Evolutionary conservation across 2,113 vertebrate species (phyloP), one percentile per base, ranked within the genome.

Genomic region (Actenoides hombroni): DNA sequence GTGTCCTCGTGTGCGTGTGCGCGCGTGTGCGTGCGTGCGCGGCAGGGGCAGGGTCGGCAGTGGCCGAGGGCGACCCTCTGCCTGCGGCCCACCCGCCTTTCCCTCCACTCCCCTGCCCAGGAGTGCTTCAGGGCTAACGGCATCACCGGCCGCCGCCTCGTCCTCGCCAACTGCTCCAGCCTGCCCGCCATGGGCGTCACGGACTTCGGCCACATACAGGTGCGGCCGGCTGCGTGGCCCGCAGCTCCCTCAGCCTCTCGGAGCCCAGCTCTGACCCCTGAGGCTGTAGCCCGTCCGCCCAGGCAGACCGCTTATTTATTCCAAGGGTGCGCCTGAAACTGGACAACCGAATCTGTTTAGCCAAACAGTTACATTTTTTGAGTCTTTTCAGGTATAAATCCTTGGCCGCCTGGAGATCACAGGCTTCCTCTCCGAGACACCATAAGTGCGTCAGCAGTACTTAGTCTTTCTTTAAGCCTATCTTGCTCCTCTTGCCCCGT

Each of bases 171-270:
- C 65, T 99, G 98, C 79, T 96, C 76, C 86, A 98, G 92, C 89
- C 97, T 99, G 76, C 99, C 99, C 63, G 98, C 97, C 96, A 96
- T 99, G 8, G 99, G 99, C 37, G 96, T 99, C 97, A 99, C 98
- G 31, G 97, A 99, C 95, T 99, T 99, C 95, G 97, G 98, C 85
- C 97, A 99, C 94, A 98, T 99, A 98, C 98, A 98, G 99, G 99
- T 99, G 94, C 97, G 44, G 42, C 40, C 26, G 44, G 40, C 83
- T 3, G 65, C 17, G 40, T 19, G 53, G 10, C 21, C 53, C 48
- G 7, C 13, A 29, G 61, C 53, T n/a, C 11, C 60, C 21, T 7
- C 54, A 4, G 53, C 28, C 28, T 12, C 11, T 19, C 11, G 5
- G 65, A 12, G 25, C 33, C 33, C 78, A 2, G 51, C 60, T 39